Percentiles rank a stretch among this genome's conserved stretches.
Conservation (phyloP, 2,113 vertebrate species). For the Azemiops feae region DNA sequence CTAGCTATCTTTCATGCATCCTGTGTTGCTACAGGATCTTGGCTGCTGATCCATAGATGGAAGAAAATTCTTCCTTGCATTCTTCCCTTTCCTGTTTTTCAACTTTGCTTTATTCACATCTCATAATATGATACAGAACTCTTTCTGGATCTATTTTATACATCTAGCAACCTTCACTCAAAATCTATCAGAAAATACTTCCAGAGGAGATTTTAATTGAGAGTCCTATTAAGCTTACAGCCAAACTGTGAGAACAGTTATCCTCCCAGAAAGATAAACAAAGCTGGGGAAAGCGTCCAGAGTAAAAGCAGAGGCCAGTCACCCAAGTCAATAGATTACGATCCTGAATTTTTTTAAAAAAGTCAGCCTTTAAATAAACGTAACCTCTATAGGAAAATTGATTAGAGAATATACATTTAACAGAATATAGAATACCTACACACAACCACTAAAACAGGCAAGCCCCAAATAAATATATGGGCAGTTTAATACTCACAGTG, state of each 20-base stretch:
- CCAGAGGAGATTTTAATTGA: background rate
- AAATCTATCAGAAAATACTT: background rate
- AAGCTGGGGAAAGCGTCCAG: background rate
- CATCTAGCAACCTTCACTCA: background rate
- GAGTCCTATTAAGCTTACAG: background rate
- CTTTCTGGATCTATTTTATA: background rate
- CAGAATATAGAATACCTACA: background rate
- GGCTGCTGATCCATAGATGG: background rate
- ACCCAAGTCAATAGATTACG: background rate
- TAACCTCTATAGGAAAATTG: too few relatives aligned
- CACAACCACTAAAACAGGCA: background rate
- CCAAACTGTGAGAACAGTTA: background rate
- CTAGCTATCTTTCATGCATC: background rate
- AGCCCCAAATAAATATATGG: background rate
- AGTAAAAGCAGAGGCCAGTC: background rate
- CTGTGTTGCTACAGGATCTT: background rate
- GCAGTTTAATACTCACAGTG: too few relatives aligned
- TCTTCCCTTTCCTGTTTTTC: background rate
- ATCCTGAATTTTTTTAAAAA: background rate
- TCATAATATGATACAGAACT: background rate
- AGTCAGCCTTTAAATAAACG: background rate
- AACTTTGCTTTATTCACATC: background rate
- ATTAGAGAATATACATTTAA: background rate
- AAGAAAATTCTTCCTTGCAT: background rate
- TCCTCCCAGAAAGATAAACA: background rate